A percentile compares a stretch with the other conserved stretches of the same genome.
Conservation (phyloP, 2,113 vertebrate genomes). For the Calypte anna region DNA sequence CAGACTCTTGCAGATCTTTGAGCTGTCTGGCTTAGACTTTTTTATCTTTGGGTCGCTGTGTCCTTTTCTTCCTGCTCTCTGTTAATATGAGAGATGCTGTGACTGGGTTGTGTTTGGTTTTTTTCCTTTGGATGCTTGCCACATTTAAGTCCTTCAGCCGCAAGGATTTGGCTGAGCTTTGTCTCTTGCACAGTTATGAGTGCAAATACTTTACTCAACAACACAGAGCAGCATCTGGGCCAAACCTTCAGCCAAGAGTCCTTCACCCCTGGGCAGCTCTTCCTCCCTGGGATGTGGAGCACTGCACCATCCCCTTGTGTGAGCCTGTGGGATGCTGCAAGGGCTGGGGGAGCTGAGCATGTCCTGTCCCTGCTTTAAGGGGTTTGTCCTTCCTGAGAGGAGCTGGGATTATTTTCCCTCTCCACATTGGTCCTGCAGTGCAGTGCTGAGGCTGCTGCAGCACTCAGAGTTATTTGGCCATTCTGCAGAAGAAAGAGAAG, state of each 20-base stretch:
- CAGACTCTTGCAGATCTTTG: neutral
- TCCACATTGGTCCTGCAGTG: neutral
- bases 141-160: neutral
- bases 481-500: neutral
- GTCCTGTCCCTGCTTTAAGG: fast-evolving
- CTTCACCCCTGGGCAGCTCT: neutral
- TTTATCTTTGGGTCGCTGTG: neutral
- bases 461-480: neutral
- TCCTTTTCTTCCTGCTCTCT: neutral
- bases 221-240: neutral
- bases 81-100: neutral
- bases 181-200: neutral
- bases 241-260: neutral
- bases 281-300: fast-evolving
- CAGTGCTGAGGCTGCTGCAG: neutral
- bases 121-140: neutral
- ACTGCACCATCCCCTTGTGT: neutral
- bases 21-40: neutral
- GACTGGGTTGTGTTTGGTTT: neutral
- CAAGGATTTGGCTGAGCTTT: neutral
- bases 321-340: neutral
- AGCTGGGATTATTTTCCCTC: neutral
- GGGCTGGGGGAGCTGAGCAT: neutral
- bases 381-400: fast-evolving
- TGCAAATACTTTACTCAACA: neutral